Evolutionary conservation across 2,797 vertebrate genomes (phyloP).

Genomic region (Epinephelus malabaricus): DNA sequence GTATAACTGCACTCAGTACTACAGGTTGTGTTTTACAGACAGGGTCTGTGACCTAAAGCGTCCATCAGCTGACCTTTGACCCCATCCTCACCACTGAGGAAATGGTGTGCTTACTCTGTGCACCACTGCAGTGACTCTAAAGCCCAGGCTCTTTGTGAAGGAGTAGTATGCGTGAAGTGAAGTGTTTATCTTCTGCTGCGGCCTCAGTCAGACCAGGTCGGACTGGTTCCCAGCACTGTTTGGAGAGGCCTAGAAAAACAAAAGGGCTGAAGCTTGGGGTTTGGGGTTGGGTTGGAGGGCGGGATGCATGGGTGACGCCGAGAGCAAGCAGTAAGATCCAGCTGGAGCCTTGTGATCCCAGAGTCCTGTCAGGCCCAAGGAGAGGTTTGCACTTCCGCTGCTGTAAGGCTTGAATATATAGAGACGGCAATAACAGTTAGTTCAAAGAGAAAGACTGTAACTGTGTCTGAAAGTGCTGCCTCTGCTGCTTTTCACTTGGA

Average conservation of each 20-base stretch:
- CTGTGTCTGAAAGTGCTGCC: not conserved
- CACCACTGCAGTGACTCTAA: slow-evolving; percentile 44
- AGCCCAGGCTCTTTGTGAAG: slow-evolving; percentile 76
- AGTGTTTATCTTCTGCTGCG: slow-evolving; percentile 82
- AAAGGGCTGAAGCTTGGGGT: slow-evolving; percentile 42
- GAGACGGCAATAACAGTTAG: not conserved
- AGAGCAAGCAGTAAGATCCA: slow-evolving; percentile 28
- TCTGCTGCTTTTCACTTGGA: slow-evolving; percentile 44
- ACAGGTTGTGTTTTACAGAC: slow-evolving; percentile 16
- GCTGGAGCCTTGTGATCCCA: not conserved
- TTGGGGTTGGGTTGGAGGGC: slow-evolving; percentile 57
- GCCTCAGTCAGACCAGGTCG: slow-evolving; percentile 81
- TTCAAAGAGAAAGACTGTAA: not conserved
- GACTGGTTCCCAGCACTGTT: slow-evolving; percentile 82
- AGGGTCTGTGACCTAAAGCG: slow-evolving; percentile 49
- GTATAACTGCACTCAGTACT: slow-evolving; percentile 7
- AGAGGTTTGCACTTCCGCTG: slow-evolving; percentile 1
- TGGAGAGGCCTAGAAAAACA: slow-evolving; percentile 82
- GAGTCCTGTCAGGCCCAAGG: slow-evolving; percentile 13
- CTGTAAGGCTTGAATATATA: not conserved
- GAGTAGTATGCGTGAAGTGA: slow-evolving; percentile 83
- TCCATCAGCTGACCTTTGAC: slow-evolving; percentile 72
- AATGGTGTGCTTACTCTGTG: slow-evolving; percentile 68
- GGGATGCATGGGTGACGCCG: slow-evolving; percentile 35
- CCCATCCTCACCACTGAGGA: slow-evolving; percentile 66